Evolutionary conservation across 2,888 invertebrate genomes (phyloP).

Genomic region (Fabriciana adippe): DNA sequence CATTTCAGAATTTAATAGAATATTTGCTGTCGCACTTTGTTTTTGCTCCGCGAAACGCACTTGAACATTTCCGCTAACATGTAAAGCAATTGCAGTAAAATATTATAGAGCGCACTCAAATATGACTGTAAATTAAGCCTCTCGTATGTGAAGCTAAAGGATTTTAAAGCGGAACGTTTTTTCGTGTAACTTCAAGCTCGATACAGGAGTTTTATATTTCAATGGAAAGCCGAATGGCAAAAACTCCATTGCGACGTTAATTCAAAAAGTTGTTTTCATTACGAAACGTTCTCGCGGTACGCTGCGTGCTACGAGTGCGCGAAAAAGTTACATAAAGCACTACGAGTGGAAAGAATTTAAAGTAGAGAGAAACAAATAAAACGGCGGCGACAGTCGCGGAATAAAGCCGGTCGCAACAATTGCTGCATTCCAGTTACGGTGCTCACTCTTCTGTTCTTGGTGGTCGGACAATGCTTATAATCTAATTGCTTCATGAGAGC

Average conservation of each 20-base stretch:
- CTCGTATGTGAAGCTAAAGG: conserved; percentile 44
- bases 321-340: conserved; percentile 68
- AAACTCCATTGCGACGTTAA: conserved; percentile 73
- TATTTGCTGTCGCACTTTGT: conserved; percentile 11
- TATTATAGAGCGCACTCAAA: conserved; percentile 37
- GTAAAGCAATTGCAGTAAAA: conserved; percentile 34
- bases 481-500: conserved; percentile 34
- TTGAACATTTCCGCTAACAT: conserved; percentile 31
- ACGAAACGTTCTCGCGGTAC: conserved; percentile 64
- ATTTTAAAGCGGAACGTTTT: conserved; percentile 47
- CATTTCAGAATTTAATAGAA: conserved; percentile 5
- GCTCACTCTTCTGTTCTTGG: conserved; percentile 50
- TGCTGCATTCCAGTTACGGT: conserved; percentile 70
- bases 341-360: conserved; percentile 69
- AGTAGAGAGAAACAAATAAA: conserved; percentile 71
- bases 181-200: conserved; percentile 58
- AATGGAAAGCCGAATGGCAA: conserved; percentile 68
- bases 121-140: conserved; percentile 42
- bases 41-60: conserved; percentile 25
- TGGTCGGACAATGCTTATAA: conserved; percentile 45
- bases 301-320: conserved; percentile 55
- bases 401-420: conserved; percentile 70
- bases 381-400: conserved; percentile 57
- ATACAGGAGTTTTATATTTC: conserved; percentile 64
- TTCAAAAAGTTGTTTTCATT: conserved; percentile 81